Percentiles rank a stretch among this genome's conserved stretches.
These are phyloP conservation scores for Girardinichthys multiradiatus DNA, from an alignment of 2,113 vertebrate genomes.

Conservation along the genomic window DNA sequence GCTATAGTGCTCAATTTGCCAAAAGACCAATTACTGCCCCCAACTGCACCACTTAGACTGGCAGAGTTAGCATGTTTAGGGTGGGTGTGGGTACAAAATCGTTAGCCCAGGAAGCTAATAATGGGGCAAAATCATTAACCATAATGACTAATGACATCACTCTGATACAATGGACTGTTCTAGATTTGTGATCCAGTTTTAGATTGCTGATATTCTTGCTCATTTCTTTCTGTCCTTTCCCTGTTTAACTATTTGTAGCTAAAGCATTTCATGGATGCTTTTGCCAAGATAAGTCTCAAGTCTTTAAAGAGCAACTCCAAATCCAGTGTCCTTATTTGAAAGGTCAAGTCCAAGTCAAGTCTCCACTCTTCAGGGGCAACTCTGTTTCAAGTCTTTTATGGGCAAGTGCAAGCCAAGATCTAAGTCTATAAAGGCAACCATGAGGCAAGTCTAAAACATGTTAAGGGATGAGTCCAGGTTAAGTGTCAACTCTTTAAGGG, in stretches of 20 bases:
- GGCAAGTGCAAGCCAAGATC: not conserved
- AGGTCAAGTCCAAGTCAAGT: not conserved
- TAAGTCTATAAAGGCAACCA: not conserved
- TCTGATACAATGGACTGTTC: conserved; percentile 19
- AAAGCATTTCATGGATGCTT: not conserved
- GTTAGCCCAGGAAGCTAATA: conserved; percentile 61
- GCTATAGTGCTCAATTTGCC: conserved; percentile 58
- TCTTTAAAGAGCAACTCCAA: not conserved
- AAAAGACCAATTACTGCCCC: conserved; percentile 58
- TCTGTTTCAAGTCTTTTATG: not conserved
- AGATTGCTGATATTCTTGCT: not conserved
- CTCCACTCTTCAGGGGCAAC: too few relatives aligned
- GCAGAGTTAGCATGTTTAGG: conserved; percentile 55
- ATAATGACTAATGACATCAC: conserved; percentile 45
- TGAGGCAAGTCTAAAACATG: not conserved
- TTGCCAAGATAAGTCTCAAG: not conserved
- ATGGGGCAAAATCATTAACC: conserved; percentile 54
- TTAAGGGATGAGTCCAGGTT: not conserved
- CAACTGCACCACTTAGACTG: conserved; percentile 46
- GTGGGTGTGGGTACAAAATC: conserved; percentile 51
- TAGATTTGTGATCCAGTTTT: conserved; percentile 9
- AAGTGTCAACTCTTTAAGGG: not conserved
- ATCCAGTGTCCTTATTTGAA: not conserved
- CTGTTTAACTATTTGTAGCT: not conserved
- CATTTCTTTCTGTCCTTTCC: not conserved